Conservation (phyloP, 2,888 invertebrate genomes). For the Apamea anceps region DNA sequence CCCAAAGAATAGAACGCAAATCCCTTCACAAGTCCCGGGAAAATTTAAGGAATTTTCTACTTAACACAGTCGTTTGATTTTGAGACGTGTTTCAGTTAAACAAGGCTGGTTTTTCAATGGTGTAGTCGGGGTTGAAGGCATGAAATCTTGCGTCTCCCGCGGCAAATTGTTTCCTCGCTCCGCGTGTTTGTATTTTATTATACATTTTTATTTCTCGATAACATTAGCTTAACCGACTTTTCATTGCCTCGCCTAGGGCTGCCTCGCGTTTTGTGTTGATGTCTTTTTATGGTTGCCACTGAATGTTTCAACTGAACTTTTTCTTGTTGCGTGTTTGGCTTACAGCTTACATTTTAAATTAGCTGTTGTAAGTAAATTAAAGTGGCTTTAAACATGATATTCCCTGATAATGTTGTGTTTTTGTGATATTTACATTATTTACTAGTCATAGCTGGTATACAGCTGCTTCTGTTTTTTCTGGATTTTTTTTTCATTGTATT, state of each 20-base stretch:
- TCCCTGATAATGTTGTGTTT: conserved; percentile 21
- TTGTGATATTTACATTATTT: conserved; percentile 20
- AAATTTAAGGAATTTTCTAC: conserved; percentile 89
- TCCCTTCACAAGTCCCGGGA: conserved; percentile 63
- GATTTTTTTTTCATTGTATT: conserved; percentile 3
- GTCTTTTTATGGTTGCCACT: conserved; percentile 71
- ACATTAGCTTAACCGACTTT: conserved; percentile 91
- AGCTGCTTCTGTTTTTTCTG: conserved; percentile 1
- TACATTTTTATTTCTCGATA: conserved; percentile 91
- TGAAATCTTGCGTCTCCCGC: conserved; percentile 90
- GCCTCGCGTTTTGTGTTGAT: conserved; percentile 73
- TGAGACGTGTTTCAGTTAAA: conserved; percentile 70
- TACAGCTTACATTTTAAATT: conserved; percentile 54
- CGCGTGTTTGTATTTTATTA: conserved; percentile 90
- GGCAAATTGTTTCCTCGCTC: conserved; percentile 90
- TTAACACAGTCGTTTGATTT: conserved; percentile 70
- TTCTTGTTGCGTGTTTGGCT: conserved; percentile 48
- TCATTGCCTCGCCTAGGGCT: conserved; percentile 89
- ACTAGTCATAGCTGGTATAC: neutral
- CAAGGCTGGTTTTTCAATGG: conserved; percentile 73
- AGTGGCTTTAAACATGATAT: conserved; percentile 39
- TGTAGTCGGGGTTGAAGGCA: conserved; percentile 74
- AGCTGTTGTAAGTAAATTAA: conserved; percentile 46
- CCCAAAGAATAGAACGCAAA: conserved; percentile 70
- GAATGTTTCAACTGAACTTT: conserved; percentile 66